phyloP scores from a whole-genome alignment of 2,797 vertebrate species.

The Semaprochilodus insignis region DNA sequence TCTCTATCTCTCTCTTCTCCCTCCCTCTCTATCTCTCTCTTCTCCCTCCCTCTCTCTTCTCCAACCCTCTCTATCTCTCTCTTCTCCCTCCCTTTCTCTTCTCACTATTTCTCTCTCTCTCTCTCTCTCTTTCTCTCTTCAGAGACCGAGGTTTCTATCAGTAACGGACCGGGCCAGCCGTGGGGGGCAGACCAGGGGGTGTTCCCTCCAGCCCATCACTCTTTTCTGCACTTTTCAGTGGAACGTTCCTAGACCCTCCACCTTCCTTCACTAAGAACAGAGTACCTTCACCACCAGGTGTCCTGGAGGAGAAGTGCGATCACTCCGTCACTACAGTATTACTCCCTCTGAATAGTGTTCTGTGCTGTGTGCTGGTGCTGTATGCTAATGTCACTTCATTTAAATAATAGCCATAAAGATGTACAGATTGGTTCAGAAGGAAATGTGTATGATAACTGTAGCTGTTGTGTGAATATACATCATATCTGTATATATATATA shows the following conservation, averaged over 20 bases:
- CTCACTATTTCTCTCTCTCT: conserved; percentile 7
- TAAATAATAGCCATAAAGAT: conserved; percentile 11
- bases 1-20: neutral
- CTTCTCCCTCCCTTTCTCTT: neutral
- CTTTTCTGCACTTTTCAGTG: conserved; percentile 21
- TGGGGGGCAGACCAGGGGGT: neutral
- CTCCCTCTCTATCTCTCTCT: neutral
- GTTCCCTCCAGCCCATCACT: neutral
- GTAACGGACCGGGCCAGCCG: conserved; percentile 43
- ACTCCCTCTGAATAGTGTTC: conserved; percentile 61
- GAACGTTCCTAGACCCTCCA: neutral
- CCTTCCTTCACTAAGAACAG: conserved; percentile 4
- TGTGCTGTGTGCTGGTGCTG: conserved; percentile 68
- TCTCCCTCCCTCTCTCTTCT: neutral
- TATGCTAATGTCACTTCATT: conserved; percentile 25
- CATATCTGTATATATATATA: conserved; percentile 25
- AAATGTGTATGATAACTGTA: conserved; percentile 44
- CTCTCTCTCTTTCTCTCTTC: neutral
- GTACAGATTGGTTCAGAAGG: conserved; percentile 36
- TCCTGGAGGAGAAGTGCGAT: neutral
- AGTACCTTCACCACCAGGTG: neutral
- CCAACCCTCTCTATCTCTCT: neutral
- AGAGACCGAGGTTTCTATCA: conserved; percentile 76
- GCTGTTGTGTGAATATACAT: conserved; percentile 36
- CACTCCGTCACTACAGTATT: conserved; percentile 31